Evolutionary conservation across 2,888 invertebrate genomes (phyloP).

Genomic region (Vandiemenella viatica): DNA sequence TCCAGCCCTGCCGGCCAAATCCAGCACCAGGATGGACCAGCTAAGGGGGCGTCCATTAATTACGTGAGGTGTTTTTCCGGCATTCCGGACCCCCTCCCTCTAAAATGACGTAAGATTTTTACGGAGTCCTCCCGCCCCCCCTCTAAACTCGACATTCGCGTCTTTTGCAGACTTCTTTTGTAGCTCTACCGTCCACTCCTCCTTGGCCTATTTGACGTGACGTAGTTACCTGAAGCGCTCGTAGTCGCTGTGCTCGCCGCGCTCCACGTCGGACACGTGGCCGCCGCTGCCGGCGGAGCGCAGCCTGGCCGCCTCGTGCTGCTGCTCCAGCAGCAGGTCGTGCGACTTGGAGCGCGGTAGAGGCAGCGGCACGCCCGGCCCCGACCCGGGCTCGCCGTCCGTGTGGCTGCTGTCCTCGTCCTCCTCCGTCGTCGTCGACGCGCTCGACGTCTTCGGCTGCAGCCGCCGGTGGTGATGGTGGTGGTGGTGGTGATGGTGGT

Average conservation of each 20-base stretch:
- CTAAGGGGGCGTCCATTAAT: too few species aligned
- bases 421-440: constrained; percentile 43
- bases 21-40: too few species aligned
- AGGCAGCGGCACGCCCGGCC: constrained; percentile 26
- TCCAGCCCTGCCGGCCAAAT: too few species aligned
- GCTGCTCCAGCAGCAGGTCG: constrained; percentile 55
- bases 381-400: constrained; percentile 29
- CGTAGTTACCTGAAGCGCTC: too few species aligned
- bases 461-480: constrained; percentile 39
- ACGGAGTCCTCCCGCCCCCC: too few species aligned
- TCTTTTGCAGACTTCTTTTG: too few species aligned
- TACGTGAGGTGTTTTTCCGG: too few species aligned
- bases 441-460: constrained; percentile 40
- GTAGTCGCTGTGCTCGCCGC: constrained; percentile 66
- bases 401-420: constrained; percentile 60
- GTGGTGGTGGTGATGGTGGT: constrained; percentile 22
- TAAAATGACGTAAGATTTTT: too few species aligned
- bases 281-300: constrained; percentile 30
- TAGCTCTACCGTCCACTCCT: too few species aligned
- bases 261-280: constrained; percentile 42
- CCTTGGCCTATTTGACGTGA: too few species aligned
- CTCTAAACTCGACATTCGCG: too few species aligned
- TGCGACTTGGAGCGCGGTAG: constrained; percentile 69
- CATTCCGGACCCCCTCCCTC: too few species aligned
- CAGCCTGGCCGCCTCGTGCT: constrained; percentile 3